Conservation (phyloP, 2,797 vertebrate species). For the Epinephelus awoara region DNA sequence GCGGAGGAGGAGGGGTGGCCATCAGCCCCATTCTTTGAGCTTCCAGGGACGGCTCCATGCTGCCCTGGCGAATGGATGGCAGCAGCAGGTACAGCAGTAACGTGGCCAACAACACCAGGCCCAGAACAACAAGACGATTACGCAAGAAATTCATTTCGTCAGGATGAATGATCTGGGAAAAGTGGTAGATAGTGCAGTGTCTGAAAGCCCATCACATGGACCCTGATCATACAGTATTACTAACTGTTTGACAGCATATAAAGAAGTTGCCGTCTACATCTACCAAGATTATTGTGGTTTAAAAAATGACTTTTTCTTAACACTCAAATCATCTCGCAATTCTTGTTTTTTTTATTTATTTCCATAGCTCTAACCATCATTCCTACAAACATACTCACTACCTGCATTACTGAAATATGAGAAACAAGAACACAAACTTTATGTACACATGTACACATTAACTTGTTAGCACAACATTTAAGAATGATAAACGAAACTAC, state of each 20-base stretch:
- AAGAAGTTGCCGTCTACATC: background rate
- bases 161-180: constrained; percentile 60
- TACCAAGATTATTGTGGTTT: background rate
- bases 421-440: background rate
- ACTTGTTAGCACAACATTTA: background rate
- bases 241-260: background rate
- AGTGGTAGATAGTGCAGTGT: constrained; percentile 25
- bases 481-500: background rate
- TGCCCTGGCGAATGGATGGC: constrained; percentile 86
- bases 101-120: constrained; percentile 88
- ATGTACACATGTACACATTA: background rate
- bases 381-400: background rate
- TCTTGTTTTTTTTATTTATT: background rate
- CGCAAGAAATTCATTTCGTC: constrained; percentile 87
- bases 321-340: background rate
- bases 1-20: constrained; percentile 69
- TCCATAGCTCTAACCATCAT: background rate
- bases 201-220: constrained; percentile 12
- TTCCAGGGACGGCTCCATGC: constrained; percentile 84
- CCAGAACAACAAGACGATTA: constrained; percentile 89
- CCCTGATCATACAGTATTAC: background rate
- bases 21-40: constrained; percentile 81
- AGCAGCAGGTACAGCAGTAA: constrained; percentile 91
- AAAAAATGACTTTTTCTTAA: background rate
- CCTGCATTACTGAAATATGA: background rate